A percentile compares a stretch with the other conserved stretches of the same genome.
These are phyloP conservation scores for Colletes collaris DNA, from an alignment of 2,888 invertebrate species.

Conservation along the genomic window DNA sequence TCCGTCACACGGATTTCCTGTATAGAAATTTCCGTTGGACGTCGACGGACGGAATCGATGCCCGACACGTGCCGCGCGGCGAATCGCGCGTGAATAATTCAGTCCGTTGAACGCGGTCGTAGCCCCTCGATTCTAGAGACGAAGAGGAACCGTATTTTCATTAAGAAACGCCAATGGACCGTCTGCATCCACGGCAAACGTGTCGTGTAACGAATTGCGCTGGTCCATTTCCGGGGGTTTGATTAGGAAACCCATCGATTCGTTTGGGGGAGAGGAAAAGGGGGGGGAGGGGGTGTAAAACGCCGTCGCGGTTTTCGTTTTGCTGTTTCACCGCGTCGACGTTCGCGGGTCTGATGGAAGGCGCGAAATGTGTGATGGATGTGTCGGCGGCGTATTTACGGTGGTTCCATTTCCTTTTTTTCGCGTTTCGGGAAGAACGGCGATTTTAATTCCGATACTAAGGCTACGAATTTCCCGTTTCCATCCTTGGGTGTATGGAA, in stretches of 20 bases:
- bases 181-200: not conserved
- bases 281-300: slow-evolving; percentile 1
- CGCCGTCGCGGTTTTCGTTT: slow-evolving; percentile 25
- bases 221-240: not conserved
- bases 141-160: not conserved
- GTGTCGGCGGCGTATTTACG: not conserved
- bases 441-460: not conserved
- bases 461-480: not conserved
- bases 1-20: not conserved
- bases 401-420: not conserved
- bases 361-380: slow-evolving; percentile 5
- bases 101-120: not conserved
- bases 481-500: not conserved
- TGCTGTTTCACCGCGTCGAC: not conserved
- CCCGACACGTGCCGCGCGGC: slow-evolving; percentile 13
- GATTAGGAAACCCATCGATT: slow-evolving; percentile 14
- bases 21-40: not conserved
- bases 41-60: not conserved
- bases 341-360: not conserved
- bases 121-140: not conserved
- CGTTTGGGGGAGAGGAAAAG: not conserved
- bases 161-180: not conserved
- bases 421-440: not conserved
- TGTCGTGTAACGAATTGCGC: slow-evolving; percentile 7
- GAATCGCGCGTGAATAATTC: slow-evolving; percentile 7